A percentile compares a stretch with the other conserved stretches of the same genome.
Conservation (phyloP, 1,140 invertebrate genomes). For the Amyelois transitella region DNA sequence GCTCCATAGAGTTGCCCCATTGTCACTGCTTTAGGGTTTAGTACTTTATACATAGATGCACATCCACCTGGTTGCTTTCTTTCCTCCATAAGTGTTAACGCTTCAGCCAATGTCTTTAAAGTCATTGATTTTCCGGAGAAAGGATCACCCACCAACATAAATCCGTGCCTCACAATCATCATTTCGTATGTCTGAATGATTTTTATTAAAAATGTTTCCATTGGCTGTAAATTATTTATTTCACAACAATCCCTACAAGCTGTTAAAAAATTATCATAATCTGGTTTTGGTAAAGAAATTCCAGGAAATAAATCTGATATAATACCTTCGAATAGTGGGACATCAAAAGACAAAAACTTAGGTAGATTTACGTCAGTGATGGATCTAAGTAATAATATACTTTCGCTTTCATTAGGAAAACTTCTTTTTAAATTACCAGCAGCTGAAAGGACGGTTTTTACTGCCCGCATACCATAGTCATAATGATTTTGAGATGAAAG, state of each 20-base stretch:
- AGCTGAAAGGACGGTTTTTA: constrained; percentile 82
- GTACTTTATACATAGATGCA: constrained; percentile 80
- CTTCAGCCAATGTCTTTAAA: constrained; percentile 82
- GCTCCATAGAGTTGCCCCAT: constrained; percentile 93
- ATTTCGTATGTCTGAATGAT: constrained; percentile 93
- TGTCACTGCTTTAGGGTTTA: constrained; percentile 95
- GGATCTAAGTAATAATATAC: constrained; percentile 85
- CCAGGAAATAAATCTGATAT: constrained; percentile 94
- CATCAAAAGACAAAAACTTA: constrained; percentile 92
- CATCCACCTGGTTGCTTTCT: constrained; percentile 76
- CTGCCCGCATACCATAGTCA: constrained; percentile 92
- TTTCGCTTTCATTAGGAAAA: constrained; percentile 87
- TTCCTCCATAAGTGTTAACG: constrained; percentile 80
- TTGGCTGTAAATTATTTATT: constrained; percentile 83
- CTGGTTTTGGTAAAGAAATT: constrained; percentile 81
- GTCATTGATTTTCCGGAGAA: constrained; percentile 88
- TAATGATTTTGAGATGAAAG: constrained; percentile 95
- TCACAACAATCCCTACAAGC: constrained; percentile 76
- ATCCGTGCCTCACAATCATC: constrained; percentile 93
- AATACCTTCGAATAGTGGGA: constrained; percentile 93
- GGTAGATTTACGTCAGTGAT: constrained; percentile 95
- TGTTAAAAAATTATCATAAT: constrained; percentile 80
- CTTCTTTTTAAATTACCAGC: constrained; percentile 91
- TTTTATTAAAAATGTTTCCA: constrained; percentile 83
- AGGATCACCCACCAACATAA: constrained; percentile 94